Evolutionary conservation across 2,113 vertebrate species (phyloP).

Genomic region (Carlito syrichta): DNA sequence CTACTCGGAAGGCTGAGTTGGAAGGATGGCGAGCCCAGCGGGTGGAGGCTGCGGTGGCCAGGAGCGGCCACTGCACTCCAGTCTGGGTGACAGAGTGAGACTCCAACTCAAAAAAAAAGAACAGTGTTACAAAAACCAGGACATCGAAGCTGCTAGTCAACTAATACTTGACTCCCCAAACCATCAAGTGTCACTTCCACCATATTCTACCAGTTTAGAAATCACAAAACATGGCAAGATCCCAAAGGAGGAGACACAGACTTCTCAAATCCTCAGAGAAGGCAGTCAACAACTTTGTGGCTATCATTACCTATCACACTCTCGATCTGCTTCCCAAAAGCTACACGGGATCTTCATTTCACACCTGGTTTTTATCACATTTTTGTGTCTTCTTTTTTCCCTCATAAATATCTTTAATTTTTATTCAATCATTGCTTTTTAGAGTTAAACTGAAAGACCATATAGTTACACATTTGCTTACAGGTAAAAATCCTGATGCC

Average conservation of each 20-base stretch:
- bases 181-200: not conserved
- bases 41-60: no score
- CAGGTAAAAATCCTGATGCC: not conserved
- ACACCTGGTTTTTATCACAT: not conserved
- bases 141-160: not conserved
- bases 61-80: no score
- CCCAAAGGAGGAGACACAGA: not conserved
- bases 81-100: no score
- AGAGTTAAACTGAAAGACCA: not conserved
- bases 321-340: no score
- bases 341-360: not conserved
- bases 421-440: not conserved
- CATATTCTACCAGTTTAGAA: not conserved
- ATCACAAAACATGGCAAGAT: no score
- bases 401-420: not conserved
- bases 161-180: no score
- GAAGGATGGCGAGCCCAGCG: no score
- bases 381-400: not conserved
- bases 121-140: no score
- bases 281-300: not conserved
- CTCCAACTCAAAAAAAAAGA: no score
- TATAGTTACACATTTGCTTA: not conserved
- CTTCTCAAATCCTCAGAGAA: no score
- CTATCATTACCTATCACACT: rapidly evolving
- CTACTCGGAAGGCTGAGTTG: no score